These are phyloP conservation scores for Xiphorhynchus elegans DNA, from an alignment of 2,113 vertebrate species.

Conservation along the genomic window DNA sequence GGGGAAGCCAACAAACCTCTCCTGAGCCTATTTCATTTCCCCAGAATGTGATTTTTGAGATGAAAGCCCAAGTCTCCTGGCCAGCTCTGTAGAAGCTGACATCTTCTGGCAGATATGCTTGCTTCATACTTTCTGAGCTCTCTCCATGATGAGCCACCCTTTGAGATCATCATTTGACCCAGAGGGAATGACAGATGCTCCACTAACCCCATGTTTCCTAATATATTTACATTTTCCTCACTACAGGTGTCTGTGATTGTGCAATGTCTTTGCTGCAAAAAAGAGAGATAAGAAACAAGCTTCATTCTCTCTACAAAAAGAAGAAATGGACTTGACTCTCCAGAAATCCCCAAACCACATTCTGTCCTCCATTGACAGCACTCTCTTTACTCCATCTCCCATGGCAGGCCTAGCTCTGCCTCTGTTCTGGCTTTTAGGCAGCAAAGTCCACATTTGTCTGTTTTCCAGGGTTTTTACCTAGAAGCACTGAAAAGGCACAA, in stretches of 20 bases:
- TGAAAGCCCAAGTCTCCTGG: neutral
- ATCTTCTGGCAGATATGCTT: neutral
- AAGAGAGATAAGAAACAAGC: neutral
- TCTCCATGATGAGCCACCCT: neutral
- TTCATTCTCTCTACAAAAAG: neutral
- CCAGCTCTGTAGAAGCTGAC: neutral
- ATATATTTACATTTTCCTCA: neutral
- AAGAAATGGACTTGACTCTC: neutral
- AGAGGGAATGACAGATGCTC: neutral
- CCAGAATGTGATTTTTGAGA: neutral
- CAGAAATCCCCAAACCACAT: neutral
- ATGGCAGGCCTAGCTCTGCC: neutral
- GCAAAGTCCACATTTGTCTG: neutral
- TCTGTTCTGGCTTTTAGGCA: neutral
- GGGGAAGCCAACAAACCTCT: neutral
- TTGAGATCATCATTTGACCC: fast-evolving
- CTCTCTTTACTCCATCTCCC: neutral
- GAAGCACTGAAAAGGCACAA: neutral
- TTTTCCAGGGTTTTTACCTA: neutral
- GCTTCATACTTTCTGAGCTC: neutral
- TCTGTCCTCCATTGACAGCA: neutral
- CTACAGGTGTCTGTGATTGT: neutral
- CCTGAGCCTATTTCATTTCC: neutral
- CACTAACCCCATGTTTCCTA: neutral
- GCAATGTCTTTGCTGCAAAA: neutral